A percentile compares a stretch with the other conserved stretches of the same genome.
Evolutionary conservation across 2,888 invertebrate species (phyloP).

Genomic region (Nycteola revayana): DNA sequence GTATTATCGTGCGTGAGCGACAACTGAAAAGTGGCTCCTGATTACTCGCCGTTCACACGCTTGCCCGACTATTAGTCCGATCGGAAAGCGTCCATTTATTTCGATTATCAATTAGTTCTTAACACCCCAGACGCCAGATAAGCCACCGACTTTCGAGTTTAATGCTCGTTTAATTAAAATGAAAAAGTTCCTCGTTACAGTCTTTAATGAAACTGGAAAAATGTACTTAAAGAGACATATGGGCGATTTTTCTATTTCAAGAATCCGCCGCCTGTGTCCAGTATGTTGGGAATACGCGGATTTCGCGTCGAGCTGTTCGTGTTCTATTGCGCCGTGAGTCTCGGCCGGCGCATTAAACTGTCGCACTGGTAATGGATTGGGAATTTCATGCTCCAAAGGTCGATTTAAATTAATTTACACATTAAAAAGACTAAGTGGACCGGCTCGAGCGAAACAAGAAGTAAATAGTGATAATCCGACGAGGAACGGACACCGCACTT

Average conservation of each 20-base stretch:
- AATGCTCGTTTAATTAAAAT: constrained; percentile 70
- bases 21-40: constrained; percentile 71
- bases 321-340: constrained; percentile 49
- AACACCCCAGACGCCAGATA: constrained; percentile 69
- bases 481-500: constrained; percentile 39
- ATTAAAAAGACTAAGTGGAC: constrained; percentile 63
- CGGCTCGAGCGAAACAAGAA: constrained; percentile 47
- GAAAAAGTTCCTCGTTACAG: constrained; percentile 58
- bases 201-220: constrained; percentile 57
- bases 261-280: constrained; percentile 57
- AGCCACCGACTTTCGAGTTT: constrained; percentile 53
- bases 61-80: constrained; percentile 54
- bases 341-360: constrained; percentile 62
- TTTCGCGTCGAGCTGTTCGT: constrained; percentile 44
- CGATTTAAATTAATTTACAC: constrained; percentile 76
- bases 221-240: constrained; percentile 39
- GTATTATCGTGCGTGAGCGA: constrained; percentile 61
- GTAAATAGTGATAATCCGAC: constrained; percentile 69
- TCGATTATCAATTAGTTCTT: constrained; percentile 72
- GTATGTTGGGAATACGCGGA: constrained; percentile 52
- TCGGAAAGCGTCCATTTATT: constrained; percentile 57
- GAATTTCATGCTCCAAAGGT: constrained; percentile 71
- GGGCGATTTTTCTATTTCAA: constrained; percentile 55
- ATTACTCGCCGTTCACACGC: constrained; percentile 63
- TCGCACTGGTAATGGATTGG: constrained; percentile 66